Evolutionary conservation across 2,888 invertebrate genomes (phyloP).

Genomic region (Stenotaenia linearis): DNA sequence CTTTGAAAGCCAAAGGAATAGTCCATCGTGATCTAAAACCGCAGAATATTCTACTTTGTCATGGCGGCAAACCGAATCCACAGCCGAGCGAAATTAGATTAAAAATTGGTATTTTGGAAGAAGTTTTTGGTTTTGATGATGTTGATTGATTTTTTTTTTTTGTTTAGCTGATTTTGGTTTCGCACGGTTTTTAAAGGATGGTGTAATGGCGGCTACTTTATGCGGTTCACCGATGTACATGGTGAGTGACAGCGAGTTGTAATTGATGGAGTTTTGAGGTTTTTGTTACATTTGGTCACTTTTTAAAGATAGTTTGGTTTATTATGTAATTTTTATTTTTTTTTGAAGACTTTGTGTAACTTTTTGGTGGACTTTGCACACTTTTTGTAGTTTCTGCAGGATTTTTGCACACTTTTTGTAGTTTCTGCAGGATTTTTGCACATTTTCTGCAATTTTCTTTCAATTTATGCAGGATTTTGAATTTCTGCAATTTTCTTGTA

Average conservation of each 20-base stretch:
- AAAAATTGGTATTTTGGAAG: slow-evolving; percentile 70
- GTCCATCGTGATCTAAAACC: slow-evolving; percentile 99
- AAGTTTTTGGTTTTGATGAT: neutral
- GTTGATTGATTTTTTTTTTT: neutral
- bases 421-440: too few relatives aligned
- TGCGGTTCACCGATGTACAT: slow-evolving; percentile 99
- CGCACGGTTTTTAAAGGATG: slow-evolving; percentile 95
- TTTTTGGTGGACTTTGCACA: too few relatives aligned
- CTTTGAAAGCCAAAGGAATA: slow-evolving; percentile 93
- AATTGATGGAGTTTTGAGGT: too few relatives aligned
- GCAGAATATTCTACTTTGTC: slow-evolving; percentile 94
- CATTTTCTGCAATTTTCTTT: too few relatives aligned
- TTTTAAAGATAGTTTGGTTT: neutral
- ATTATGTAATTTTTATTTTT: slow-evolving; percentile 32
- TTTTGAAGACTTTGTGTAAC: too few relatives aligned
- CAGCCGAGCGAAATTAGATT: slow-evolving; percentile 81
- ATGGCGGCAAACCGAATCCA: slow-evolving; percentile 61
- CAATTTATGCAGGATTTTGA: too few relatives aligned
- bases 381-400: too few relatives aligned
- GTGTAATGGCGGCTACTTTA: slow-evolving; percentile 98
- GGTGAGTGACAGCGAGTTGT: too few relatives aligned
- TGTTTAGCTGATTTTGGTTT: slow-evolving; percentile 94
- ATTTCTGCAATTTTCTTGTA: too few relatives aligned
- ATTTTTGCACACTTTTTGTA: too few relatives aligned
- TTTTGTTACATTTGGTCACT: slow-evolving; percentile 41